phyloP scores from a whole-genome alignment of 2,113 vertebrate genomes.

The Phycodurus eques region DNA sequence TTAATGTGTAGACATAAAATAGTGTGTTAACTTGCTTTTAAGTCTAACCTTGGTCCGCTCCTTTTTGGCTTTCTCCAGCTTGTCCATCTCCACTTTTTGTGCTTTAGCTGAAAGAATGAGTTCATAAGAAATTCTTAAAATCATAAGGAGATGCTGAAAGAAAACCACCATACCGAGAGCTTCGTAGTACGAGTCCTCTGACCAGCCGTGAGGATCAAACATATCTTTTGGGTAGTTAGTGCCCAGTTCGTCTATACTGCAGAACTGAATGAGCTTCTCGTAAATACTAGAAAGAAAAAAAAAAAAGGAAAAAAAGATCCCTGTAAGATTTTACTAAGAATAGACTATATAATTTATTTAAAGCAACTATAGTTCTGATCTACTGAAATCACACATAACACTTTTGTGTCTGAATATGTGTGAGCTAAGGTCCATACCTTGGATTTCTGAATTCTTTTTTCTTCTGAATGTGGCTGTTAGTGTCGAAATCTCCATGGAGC shows the following conservation, averaged over 20 bases:
- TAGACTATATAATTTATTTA: not conserved
- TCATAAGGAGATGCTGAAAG: not conserved
- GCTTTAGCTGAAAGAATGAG: slow-evolving; percentile 83
- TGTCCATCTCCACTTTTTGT: slow-evolving; percentile 98
- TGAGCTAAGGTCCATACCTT: slow-evolving; percentile 72
- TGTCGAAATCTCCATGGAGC: slow-evolving; percentile 91
- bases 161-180: slow-evolving; percentile 75
- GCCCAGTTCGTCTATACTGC: slow-evolving; percentile 93
- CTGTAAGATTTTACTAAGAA: not conserved
- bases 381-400: too few species aligned
- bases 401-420: not conserved
- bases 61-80: slow-evolving; percentile 96
- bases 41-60: slow-evolving; percentile 89
- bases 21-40: not conserved
- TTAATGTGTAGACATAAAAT: not conserved
- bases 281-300: slow-evolving; percentile 82
- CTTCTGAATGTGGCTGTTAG: slow-evolving; percentile 94
- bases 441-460: slow-evolving; percentile 98
- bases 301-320: not conserved
- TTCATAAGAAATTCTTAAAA: not conserved
- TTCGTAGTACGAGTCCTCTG: slow-evolving; percentile 96
- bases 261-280: slow-evolving; percentile 98
- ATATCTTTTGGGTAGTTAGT: slow-evolving; percentile 99
- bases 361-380: not conserved
- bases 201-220: slow-evolving; percentile 98